These are phyloP conservation scores for Carlito syrichta DNA, from an alignment of 2,113 vertebrate species.

Conservation along the genomic window DNA sequence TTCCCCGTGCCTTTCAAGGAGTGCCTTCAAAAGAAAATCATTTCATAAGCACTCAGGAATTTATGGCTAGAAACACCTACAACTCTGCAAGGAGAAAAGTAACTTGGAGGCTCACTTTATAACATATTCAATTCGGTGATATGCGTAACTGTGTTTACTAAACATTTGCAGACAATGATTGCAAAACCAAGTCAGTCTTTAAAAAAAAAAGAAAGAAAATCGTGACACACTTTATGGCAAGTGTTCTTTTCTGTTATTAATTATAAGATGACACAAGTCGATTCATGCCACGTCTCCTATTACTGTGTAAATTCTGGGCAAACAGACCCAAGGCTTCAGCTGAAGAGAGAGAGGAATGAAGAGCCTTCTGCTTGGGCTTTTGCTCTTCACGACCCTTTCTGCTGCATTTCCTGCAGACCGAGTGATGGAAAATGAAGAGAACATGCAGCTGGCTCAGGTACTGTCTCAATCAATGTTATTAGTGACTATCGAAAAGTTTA, in stretches of 20 bases:
- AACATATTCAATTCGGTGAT: neutral
- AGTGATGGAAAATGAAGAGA: slow-evolving; percentile 52
- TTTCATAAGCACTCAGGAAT: neutral
- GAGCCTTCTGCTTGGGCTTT: slow-evolving; percentile 48
- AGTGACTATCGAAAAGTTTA: neutral
- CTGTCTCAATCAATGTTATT: neutral
- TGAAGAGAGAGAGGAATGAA: slow-evolving; percentile 67
- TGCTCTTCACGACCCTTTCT: slow-evolving; percentile 51
- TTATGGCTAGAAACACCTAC: neutral
- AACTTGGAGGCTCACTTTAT: neutral
- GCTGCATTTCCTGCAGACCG: neutral
- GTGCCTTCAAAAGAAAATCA: neutral
- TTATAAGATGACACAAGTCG: slow-evolving; percentile 60
- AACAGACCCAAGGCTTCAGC: slow-evolving; percentile 10
- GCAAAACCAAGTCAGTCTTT: slow-evolving; percentile 32
- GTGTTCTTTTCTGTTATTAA: slow-evolving; percentile 55
- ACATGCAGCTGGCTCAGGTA: slow-evolving; percentile 78
- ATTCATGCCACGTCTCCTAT: slow-evolving; percentile 73
- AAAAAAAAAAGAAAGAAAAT: neutral
- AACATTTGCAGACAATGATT: neutral
- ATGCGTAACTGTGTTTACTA: neutral
- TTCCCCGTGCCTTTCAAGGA: too few species aligned
- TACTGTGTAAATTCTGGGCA: slow-evolving; percentile 34
- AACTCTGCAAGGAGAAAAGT: neutral
- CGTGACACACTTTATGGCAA: slow-evolving; percentile 56